Conservation (phyloP, 1,140 invertebrate genomes). For the Trissolcus basalis region DNA sequence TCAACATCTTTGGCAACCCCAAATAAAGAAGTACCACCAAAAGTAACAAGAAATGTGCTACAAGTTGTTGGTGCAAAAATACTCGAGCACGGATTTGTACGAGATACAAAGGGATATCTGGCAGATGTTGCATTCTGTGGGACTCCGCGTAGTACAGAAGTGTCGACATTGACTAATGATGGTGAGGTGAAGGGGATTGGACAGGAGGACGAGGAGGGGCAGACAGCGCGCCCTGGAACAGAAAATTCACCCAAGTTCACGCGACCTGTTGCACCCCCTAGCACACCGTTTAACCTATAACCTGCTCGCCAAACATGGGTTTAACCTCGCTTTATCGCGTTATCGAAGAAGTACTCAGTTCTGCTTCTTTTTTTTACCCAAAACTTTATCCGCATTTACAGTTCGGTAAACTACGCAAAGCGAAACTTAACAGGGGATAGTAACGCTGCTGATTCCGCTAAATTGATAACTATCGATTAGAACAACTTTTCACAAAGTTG, state of each 20-base stretch:
- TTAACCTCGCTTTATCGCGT: conserved; percentile 77
- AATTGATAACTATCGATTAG: conserved; percentile 11
- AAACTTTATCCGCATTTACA: conserved; percentile 42
- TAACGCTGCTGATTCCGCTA: not conserved
- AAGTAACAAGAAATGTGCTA: conserved; percentile 3
- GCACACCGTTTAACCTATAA: conserved; percentile 77
- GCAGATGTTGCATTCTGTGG: conserved; percentile 72
- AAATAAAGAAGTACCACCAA: not conserved
- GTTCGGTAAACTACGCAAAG: conserved; percentile 43
- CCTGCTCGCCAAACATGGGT: conserved; percentile 76
- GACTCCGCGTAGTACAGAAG: conserved; percentile 68
- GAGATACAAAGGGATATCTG: conserved; percentile 69
- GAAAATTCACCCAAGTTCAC: conserved; percentile 77
- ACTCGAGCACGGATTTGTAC: conserved; percentile 50
- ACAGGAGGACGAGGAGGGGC: conserved; percentile 61
- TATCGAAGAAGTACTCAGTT: conserved; percentile 67
- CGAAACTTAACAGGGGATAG: conserved; percentile 31
- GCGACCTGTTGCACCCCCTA: conserved; percentile 77
- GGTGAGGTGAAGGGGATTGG: conserved; percentile 69
- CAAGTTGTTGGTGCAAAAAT: conserved; percentile 21
- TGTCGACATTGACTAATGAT: conserved; percentile 77
- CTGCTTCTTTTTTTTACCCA: conserved; percentile 55
- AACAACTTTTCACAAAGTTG: not conserved
- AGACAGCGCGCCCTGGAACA: conserved; percentile 72
- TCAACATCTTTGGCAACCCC: no score